A percentile compares a stretch with the other conserved stretches of the same genome.
These are phyloP conservation scores for Megamerina dolium DNA, from an alignment of 2,888 invertebrate species.

Conservation along the genomic window DNA sequence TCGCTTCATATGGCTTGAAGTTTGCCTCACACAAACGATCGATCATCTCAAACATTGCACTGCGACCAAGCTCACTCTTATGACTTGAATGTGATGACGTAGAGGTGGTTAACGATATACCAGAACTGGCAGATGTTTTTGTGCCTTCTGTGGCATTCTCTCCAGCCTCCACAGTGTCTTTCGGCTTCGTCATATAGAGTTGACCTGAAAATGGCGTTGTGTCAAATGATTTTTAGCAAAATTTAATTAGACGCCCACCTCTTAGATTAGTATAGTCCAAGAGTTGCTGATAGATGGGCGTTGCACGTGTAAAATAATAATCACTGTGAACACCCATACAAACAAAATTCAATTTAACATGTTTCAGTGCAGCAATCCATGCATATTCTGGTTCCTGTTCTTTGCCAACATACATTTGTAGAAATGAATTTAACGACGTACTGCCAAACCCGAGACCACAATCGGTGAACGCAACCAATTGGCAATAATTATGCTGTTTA, in stretches of 20 bases:
- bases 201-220: slow-evolving; percentile 26
- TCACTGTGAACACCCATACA: slow-evolving; percentile 64
- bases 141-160: slow-evolving; percentile 46
- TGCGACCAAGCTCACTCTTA: slow-evolving; percentile 42
- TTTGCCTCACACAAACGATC: slow-evolving; percentile 65
- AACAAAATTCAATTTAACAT: slow-evolving; percentile 72
- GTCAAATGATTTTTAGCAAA: background rate
- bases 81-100: slow-evolving; percentile 24
- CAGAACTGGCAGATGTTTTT: slow-evolving; percentile 4
- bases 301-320: slow-evolving; percentile 49
- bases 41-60: slow-evolving; percentile 51
- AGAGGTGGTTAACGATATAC: slow-evolving; percentile 2
- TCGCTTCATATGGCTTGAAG: slow-evolving; percentile 67
- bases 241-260: slow-evolving; percentile 50
- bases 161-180: slow-evolving; percentile 16
- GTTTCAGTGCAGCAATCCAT: slow-evolving; percentile 73
- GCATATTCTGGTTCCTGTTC: slow-evolving; percentile 45
- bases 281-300: slow-evolving; percentile 63
- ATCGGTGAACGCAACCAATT: slow-evolving; percentile 72
- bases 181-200: slow-evolving; percentile 34
- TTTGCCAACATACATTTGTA: slow-evolving; percentile 42
- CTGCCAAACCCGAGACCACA: slow-evolving; percentile 60
- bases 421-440: slow-evolving; percentile 58
- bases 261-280: slow-evolving; percentile 69
- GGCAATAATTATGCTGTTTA: slow-evolving; percentile 74